Percentiles rank a stretch among this genome's conserved stretches.
Evolutionary conservation across 2,797 vertebrate species (phyloP).

Genomic region (Merluccius polli): DNA sequence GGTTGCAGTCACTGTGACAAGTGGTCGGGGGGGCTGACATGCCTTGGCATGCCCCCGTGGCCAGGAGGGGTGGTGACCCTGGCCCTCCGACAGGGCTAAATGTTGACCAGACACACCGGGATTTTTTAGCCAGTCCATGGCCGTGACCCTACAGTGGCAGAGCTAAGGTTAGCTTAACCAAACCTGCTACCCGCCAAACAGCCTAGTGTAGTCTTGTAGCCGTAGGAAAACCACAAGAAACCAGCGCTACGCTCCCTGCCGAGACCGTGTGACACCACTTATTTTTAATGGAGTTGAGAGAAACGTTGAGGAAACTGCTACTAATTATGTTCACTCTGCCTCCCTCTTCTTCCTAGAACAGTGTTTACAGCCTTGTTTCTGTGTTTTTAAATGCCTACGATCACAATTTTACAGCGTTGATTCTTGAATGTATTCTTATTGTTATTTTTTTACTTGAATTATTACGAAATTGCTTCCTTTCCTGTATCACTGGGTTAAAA

Average conservation of each 20-base stretch:
- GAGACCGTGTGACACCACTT: conserved; percentile 44
- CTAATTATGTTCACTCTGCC: conserved; percentile 49
- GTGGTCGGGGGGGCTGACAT: conserved; percentile 7
- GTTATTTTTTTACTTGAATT: too few relatives aligned
- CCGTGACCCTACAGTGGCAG: conserved; percentile 23
- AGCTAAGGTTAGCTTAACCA: conserved; percentile 31
- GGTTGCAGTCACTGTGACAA: neutral
- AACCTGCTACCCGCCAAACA: conserved; percentile 24
- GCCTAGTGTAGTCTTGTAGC: too few relatives aligned
- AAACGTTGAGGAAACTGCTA: conserved; percentile 55
- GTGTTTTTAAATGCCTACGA: neutral
- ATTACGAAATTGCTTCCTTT: neutral
- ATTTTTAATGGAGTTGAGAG: conserved; percentile 49
- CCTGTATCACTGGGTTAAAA: conserved; percentile 1
- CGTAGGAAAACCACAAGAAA: conserved; percentile 53
- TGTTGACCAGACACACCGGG: conserved; percentile 25
- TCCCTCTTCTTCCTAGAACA: conserved; percentile 24
- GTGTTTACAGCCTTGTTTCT: conserved; percentile 9
- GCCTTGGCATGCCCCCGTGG: conserved; percentile 10
- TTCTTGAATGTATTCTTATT: neutral
- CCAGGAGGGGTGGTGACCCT: conserved; percentile 12
- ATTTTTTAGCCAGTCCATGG: conserved; percentile 18
- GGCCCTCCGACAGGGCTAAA: conserved; percentile 9
- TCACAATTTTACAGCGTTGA: conserved; percentile 24
- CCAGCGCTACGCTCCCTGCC: conserved; percentile 25